Evolutionary conservation across 2,797 vertebrate species (phyloP), one percentile per base, ranked within the genome.

Genomic region (Cephalopachus bancanus): DNA sequence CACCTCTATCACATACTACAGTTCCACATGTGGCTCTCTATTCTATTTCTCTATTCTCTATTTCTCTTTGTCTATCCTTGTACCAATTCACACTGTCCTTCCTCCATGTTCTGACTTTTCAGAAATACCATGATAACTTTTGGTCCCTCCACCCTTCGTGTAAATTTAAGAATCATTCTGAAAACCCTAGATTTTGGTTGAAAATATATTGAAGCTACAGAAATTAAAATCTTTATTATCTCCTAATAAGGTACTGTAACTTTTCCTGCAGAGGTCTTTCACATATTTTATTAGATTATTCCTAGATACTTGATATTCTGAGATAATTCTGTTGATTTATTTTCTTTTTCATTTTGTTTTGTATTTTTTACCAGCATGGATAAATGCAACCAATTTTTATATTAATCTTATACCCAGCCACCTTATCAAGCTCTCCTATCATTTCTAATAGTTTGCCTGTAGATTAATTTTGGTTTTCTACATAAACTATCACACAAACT

Each of bases 271-370:
- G 79, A 96, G 9, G 53, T 65, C 30, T 85, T 96, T 96, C 65
- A 76, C 4, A 65, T 64, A 11, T 49, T 90, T 81, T 60, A 10
- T 67, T 97, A 59, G 69, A 81, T 94, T 94, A 83, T 16, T 65
- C 60, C 26, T 83, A 80, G 7, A 80, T 86, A 60, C 8, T 80
- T 72, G 51, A 57, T 84, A 94, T 30, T 85, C 85, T 67, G 53
- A 87, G 5, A 93, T 93, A 87, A 95, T 83, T 93, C 62, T 81
- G 15, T 51, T 93, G 28, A 85, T 59, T 59, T 88, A 24, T 64
- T 92, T 93, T 88, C 51, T 94, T 37, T 80, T 83, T 93, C 86
- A 93, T 84, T 89, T 86, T 95, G 51, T 76, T 84, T 91, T 60
- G 74, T 44, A 83, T 15, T 86, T 96, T 93, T 96, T 26, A 76